Conservation (phyloP, 1,140 invertebrate genomes). For the Danaus melanippus region DNA sequence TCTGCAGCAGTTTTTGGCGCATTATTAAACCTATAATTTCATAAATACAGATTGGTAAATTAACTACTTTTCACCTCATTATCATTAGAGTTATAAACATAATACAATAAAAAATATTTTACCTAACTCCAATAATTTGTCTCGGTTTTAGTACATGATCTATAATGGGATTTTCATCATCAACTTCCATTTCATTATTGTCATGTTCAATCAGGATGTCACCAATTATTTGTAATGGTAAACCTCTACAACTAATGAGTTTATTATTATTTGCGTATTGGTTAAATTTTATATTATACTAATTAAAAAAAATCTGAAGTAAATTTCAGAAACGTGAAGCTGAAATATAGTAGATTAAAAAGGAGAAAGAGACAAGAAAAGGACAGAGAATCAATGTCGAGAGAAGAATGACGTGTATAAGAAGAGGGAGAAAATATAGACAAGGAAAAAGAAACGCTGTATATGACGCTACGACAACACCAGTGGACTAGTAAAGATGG, state of each 20-base stretch:
- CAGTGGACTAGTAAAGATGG: no score
- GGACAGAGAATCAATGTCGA: neutral
- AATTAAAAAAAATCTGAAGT: slow-evolving; percentile 3
- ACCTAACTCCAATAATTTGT: slow-evolving; percentile 11
- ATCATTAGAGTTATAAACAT: neutral
- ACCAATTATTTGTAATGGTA: slow-evolving; percentile 10
- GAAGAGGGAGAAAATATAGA: slow-evolving; percentile 3
- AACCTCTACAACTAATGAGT: slow-evolving; percentile 6
- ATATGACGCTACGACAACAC: no score
- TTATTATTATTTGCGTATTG: neutral
- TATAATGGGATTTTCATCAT: slow-evolving; percentile 3
- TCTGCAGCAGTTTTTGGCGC: no score
- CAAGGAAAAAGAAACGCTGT: slow-evolving; percentile 8
- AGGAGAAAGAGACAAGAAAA: no score
- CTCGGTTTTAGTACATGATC: slow-evolving; percentile 6
- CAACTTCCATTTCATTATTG: slow-evolving; percentile 10
- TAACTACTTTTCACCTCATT: neutral
- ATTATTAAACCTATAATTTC: no score
- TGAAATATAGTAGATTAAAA: neutral
- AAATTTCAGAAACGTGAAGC: slow-evolving; percentile 3
- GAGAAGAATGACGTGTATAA: slow-evolving; percentile 6
- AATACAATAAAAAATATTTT: slow-evolving; percentile 6
- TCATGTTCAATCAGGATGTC: slow-evolving; percentile 7
- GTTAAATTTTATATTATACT: slow-evolving; percentile 2
- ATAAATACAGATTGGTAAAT: slow-evolving; percentile 12